phyloP scores from a whole-genome alignment of 2,113 vertebrate genomes.

The Malaclemys terrapin region DNA sequence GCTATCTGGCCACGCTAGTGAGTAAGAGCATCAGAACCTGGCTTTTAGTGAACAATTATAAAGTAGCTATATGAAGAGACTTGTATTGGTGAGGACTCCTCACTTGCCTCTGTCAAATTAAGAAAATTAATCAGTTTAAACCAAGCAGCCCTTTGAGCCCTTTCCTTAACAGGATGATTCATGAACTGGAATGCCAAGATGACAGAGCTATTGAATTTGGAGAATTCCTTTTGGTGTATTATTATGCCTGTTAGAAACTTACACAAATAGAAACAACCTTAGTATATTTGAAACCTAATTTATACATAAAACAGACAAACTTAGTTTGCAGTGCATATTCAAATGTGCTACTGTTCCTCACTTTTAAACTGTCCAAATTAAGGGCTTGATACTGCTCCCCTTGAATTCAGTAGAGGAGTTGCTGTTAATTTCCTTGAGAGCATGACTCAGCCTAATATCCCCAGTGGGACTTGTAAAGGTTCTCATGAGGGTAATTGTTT shows the following conservation, averaged over 20 bases:
- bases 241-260: background rate
- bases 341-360: background rate
- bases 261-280: background rate
- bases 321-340: background rate
- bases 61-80: background rate
- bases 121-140: conserved; percentile 3
- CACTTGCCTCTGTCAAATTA: background rate
- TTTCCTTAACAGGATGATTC: conserved; percentile 1
- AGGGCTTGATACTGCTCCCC: background rate
- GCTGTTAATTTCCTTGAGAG: background rate
- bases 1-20: background rate
- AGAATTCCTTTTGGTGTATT: background rate
- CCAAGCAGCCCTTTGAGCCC: background rate
- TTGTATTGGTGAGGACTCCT: background rate
- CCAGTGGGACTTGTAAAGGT: conserved; percentile 36
- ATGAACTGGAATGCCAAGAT: background rate
- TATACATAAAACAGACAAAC: background rate
- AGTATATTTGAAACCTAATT: background rate
- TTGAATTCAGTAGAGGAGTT: background rate
- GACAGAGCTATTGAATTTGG: conserved; percentile 6
- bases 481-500: conserved; percentile 59
- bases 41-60: background rate
- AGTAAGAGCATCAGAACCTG: background rate
- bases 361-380: background rate
- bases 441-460: conserved; percentile 18